phyloP scores from a whole-genome alignment of 92 coral and sea anemone species.

The Porites evermanni region DNA sequence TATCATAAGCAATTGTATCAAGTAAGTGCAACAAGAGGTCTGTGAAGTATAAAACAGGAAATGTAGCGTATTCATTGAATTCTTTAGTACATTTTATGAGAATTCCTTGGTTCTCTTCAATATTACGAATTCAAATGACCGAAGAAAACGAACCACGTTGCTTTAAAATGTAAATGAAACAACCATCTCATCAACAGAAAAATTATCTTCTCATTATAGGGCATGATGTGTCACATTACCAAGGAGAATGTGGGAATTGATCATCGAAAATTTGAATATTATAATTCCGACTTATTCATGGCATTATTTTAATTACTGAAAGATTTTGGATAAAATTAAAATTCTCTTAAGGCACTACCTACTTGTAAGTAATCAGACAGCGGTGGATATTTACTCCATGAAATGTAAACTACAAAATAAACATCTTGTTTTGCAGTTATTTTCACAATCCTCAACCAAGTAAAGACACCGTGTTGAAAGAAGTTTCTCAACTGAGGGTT shows the following conservation, averaged over 20 bases:
- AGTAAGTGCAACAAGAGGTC: too few species aligned
- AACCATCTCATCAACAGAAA: slow-evolving; percentile 1
- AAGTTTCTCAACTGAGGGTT: slow-evolving; percentile 6
- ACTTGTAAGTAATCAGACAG: slow-evolving; percentile 12
- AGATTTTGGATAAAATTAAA: not conserved
- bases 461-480: not conserved
- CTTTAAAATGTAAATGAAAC: not conserved
- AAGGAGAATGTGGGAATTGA: slow-evolving; percentile 18
- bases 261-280: not conserved
- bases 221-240: slow-evolving; percentile 9
- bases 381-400: not conserved
- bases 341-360: not conserved
- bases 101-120: too few species aligned
- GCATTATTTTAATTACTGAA: slow-evolving; percentile 3
- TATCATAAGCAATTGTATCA: too few species aligned
- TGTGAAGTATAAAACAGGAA: too few species aligned
- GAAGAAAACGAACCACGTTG: too few species aligned
- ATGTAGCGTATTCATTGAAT: too few species aligned
- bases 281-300: slow-evolving; percentile 1
- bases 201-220: not conserved
- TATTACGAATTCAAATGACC: too few species aligned
- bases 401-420: not conserved
- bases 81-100: too few species aligned
- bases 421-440: slow-evolving; percentile 5
- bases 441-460: slow-evolving; percentile 7